A percentile compares a stretch with the other conserved stretches of the same genome.
Conservation (phyloP, 2,888 invertebrate genomes). For the Abrostola tripartita region DNA sequence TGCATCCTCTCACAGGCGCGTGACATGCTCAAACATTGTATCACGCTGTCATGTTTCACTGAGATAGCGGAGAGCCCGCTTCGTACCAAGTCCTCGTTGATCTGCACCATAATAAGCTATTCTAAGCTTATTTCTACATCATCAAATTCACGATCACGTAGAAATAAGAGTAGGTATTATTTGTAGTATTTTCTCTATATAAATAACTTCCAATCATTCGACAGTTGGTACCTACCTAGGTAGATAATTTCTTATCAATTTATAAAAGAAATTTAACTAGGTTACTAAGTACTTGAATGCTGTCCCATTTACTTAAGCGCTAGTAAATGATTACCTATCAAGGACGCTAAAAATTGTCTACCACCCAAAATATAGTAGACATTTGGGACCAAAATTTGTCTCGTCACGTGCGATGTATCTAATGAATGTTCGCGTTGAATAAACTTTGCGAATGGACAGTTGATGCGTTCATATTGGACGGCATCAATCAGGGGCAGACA, state of each 20-base stretch:
- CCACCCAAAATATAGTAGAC: background rate
- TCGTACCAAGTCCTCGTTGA: constrained; percentile 79
- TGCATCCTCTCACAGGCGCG: constrained; percentile 75
- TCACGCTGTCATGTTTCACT: constrained; percentile 79
- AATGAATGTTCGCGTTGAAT: constrained; percentile 32
- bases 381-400: background rate
- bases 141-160: too few relatives aligned
- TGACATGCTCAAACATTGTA: constrained; percentile 79
- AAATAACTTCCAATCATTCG: too few relatives aligned
- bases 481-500: constrained; percentile 47
- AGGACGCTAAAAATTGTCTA: background rate
- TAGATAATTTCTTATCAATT: too few relatives aligned
- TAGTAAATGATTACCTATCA: background rate
- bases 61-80: constrained; percentile 84
- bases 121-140: too few relatives aligned
- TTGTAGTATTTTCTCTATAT: too few relatives aligned
- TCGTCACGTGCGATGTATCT: constrained; percentile 20
- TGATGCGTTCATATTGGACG: constrained; percentile 27
- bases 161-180: too few relatives aligned
- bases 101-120: constrained; percentile 59
- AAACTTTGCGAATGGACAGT: constrained; percentile 17
- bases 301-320: background rate
- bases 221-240: too few relatives aligned
- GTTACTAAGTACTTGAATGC: background rate
- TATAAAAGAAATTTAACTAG: too few relatives aligned